Evolutionary conservation across 2,888 invertebrate genomes (phyloP), one percentile per base, ranked within the genome.

Genomic region (Troides aeacus): DNA sequence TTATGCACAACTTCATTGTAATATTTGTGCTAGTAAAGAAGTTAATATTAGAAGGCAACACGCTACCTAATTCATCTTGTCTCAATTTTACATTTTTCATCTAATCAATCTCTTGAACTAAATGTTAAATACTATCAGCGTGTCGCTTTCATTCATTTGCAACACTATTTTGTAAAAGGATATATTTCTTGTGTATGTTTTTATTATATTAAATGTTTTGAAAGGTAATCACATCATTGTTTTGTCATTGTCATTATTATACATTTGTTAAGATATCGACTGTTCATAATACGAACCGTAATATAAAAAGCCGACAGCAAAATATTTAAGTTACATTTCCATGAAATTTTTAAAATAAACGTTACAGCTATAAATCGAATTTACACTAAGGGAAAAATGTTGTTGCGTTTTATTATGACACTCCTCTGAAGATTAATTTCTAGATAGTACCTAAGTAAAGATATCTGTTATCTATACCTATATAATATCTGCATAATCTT

Each of bases 11-110:
- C 70, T 64, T 59, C 69, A 62, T 24, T 62, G 62, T 69, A 61
- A 69, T 70, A 66, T 63, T 62, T 53, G n/a, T 62, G 66, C 70
- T 66, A 70, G 62, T 66, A 21, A 62, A 70, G 21, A 36, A 12
- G 59, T 64, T 66, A 70, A 70, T 62, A 69, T 39, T 39, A 6
- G 24, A 63, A 66, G 66, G 56, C 63, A 60, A 24, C 66, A 56
- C 60, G 57, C 64, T 53, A 36, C 59, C 42, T 39, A 65, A 36
- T n/a, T 50, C 24, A 66, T 23, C 17, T 2, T 42, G 39, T 61
- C n/a, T 17, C 5, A n/a, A 42, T 42, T 61, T 23, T 30, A 39
- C 15, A 53, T 53, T 53, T 53, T n/a, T 53, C 5, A 18, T 46
- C 6, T 18, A 53, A 4, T 53, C 18, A n/a, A n/a, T 53, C 53